Base-by-base conservation (phyloP, 2,888 invertebrate species). In the Eristalinus aeneus region DNA sequence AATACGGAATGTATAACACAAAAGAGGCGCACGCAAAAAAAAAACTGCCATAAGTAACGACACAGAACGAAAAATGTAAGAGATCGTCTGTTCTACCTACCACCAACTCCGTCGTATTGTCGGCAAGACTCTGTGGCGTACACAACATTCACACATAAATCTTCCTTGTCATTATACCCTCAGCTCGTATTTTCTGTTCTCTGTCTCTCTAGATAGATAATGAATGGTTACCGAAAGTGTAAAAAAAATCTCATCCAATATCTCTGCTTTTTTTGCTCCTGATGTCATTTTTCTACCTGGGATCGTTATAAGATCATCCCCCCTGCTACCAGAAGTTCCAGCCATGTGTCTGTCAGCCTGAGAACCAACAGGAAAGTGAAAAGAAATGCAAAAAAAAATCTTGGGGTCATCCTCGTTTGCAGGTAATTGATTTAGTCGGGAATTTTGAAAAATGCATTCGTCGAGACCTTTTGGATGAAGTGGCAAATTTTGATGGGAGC, bases 61-160 rank as follows among this genome's bases (percentile, higher is more conserved):
- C 39, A 73, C 63, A 53, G 56, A 54, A 71, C 74, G 65, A 32
- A 71, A 53, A 65, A 58, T 76, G 68, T 72, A 74, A 76, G 64
- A 85, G 73, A 81, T 85, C 73, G 76, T 76, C 73, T 73, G 68
- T 72, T 81, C 81, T 76, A 73, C 76, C 75, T 63, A 71, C 82
- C 68, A 58, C 71, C 75, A 68, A 39, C 75, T 75, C 68, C 76
- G 72, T 63, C 56, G 69, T 71, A 85, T 81, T 76, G 85, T 85
- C 85, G 85, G 81, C 73, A 85, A 81, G 85, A 85, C 73, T 85
- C 80, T 85, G 76, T 72, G 81, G 72, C 85, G 64, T 73, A 85
- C 72, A 78, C 71, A 78, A 86, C 82, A 82, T 86, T 86, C 86
- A 82, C 86, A 86, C 86, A 86, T 86, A 86, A 86, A 86, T 86